Evolutionary conservation across 2,113 vertebrate species (phyloP), one percentile per base, ranked within the genome.

Genomic region (Sphaerodactylus townsendi): DNA sequence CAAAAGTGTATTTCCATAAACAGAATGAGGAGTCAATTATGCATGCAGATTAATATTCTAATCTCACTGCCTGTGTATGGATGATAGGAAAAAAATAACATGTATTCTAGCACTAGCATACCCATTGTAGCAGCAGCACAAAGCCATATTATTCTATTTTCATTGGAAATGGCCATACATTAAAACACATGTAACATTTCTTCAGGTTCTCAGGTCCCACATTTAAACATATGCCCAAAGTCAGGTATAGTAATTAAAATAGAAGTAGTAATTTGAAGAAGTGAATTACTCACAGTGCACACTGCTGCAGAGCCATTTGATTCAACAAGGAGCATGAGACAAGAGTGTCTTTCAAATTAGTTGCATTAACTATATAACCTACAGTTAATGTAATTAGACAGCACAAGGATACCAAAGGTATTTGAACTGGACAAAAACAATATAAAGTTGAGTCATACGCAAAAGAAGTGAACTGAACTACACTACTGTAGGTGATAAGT

Each of bases 11-110:
- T 89, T 87, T 82, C 84, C 66, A 80, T 86, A 66, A 87, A 84
- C 28, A 35, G 79, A 91, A 90, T 93, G 87, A 82, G 66, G 82
- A 91, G 79, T 91, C 87, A 92, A 87, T 21, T 82, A 17, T 94
- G 95, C 95, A 96, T 96, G 95, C 82, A 92, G 85, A 91, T 95
- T 95, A 94, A 95, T 93, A 74, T 75, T 94, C 94, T 96, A 97
- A 96, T 96, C 95, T 96, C 96, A 97, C 96, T 97, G 96, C 96
- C 96, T 96, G 95, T 96, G 96, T 96, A 96, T 96, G 95, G 95
- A 95, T 50, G 92, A 90, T 85, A 95, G 89, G 92, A 92, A 92
- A 83, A 81, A 90, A 94, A 94, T 96, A 96, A 96, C 95, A 94
- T 94, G 93, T 85, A 90, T 94, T 93, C 79, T 83, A 91, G 81